A percentile compares a stretch with the other conserved stretches of the same genome.
Conservation (phyloP, 2,888 invertebrate genomes). For the Pammene aurita region DNA sequence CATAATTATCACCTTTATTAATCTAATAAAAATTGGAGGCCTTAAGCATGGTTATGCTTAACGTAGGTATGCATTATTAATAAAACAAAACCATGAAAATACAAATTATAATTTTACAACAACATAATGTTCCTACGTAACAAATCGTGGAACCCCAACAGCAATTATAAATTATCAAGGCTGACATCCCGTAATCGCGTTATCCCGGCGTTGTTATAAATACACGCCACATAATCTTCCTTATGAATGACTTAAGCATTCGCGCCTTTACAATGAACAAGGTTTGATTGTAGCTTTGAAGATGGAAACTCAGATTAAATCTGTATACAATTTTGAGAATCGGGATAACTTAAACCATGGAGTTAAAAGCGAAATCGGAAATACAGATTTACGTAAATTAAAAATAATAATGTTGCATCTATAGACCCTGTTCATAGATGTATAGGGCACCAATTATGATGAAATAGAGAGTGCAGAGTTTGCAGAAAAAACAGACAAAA, state of each 20-base stretch:
- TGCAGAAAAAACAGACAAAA: not conserved
- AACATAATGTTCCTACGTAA: not conserved
- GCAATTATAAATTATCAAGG: conserved; percentile 40
- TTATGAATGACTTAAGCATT: conserved; percentile 33
- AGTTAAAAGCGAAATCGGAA: not conserved
- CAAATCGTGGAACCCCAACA: conserved; percentile 11
- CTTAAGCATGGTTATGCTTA: no score
- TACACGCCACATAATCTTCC: conserved; percentile 31
- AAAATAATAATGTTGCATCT: no score
- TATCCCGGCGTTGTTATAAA: conserved; percentile 29
- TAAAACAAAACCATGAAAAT: not conserved
- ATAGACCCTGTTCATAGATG: not conserved
- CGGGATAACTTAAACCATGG: not conserved
- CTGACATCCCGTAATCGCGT: conserved; percentile 33
- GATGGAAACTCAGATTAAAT: conserved; percentile 12
- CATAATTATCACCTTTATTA: no score
- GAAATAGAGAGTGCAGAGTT: not conserved
- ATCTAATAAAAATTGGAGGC: no score
- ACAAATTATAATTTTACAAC: not conserved
- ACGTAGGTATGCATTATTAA: not conserved
- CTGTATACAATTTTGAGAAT: not conserved
- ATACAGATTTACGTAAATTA: not conserved
- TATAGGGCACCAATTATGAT: not conserved
- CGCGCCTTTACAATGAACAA: conserved; percentile 19
- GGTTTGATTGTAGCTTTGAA: conserved; percentile 30